Evolutionary conservation across 2,888 invertebrate genomes (phyloP), one percentile per base, ranked within the genome.

Genomic region (Candidula unifasciata): DNA sequence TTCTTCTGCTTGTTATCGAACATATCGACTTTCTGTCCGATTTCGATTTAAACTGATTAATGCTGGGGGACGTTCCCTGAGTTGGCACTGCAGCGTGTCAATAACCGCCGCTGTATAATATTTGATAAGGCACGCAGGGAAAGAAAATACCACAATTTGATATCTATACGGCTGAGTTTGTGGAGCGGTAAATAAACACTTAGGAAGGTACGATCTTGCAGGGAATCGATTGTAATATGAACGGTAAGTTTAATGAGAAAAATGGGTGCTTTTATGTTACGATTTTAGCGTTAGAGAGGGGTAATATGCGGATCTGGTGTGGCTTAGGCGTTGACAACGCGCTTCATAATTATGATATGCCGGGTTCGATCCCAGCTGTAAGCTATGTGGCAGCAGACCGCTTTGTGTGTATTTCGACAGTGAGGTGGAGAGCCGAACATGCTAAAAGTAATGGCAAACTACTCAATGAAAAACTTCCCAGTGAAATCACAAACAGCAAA

Each of bases 11-110:
- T 27, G 24, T 10, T 66, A 35, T 35, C 69, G 35, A 33, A 35
- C 69, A 13, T 69, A 69, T 69, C 69, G 69, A 69, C 69, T 35
- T 33, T 69, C 33, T 69, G 69, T 69, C 69, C 18, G 35, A 35
- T 69, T 69, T 24, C 33, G 33, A 21, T 35, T 35, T 69, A 33
- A 30, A 69, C 35, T 69, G 69, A 69, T 69, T 35, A 69, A 69
- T 35, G 69, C 35, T 69, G 24, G n/a, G n/a, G 13, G 21, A n/a
- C 21, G 21, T 13, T 27, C 33, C 35, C 16, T 2, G 27, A 1
- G 30, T 35, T 18, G 69, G 33, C 16, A 24, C 37, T 5, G n/a
- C 6, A 21, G 18, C 24, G 60, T n/a, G 60, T 24, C 21, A n/a
- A 60, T 60, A n/a, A 16, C 10, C n/a, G n/a, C 21, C 21, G 5